phyloP scores from a whole-genome alignment of 2,888 invertebrate genomes.

The Liposcelis brunnea region DNA sequence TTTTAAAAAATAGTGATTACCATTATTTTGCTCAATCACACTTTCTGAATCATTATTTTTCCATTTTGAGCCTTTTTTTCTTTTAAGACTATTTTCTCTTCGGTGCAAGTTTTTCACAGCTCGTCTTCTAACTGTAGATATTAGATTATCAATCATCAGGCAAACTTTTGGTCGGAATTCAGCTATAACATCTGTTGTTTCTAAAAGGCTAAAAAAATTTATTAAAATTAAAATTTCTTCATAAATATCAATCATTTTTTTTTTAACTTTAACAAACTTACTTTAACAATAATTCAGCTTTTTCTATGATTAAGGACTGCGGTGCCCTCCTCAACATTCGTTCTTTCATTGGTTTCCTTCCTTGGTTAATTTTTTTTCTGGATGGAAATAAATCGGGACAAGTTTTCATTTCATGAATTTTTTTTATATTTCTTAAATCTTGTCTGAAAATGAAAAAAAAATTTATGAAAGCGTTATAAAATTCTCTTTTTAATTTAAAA shows the following conservation, averaged over 20 bases:
- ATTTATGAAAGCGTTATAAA: no score
- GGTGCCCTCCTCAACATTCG: not conserved
- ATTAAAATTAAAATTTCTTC: not conserved
- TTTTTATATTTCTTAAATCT: no score
- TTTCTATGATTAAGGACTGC: not conserved
- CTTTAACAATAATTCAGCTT: not conserved
- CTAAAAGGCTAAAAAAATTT: not conserved
- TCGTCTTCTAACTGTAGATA: not conserved
- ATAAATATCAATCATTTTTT: not conserved
- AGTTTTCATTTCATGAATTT: no score
- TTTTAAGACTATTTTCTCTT: not conserved
- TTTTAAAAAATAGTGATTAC: no score
- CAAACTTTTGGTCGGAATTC: not conserved
- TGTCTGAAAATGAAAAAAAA: no score
- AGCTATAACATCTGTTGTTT: not conserved
- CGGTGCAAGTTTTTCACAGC: not conserved
- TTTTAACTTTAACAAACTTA: not conserved
- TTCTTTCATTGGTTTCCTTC: not conserved
- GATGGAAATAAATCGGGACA: no score
- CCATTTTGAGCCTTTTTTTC: not conserved
- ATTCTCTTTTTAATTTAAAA: no score
- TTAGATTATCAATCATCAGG: conserved; percentile 3
- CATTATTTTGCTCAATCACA: no score
- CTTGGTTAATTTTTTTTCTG: not conserved
- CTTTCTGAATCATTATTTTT: not conserved